These are phyloP conservation scores for Trichonephila clavata DNA, from an alignment of 1,140 invertebrate genomes.

Conservation along the genomic window DNA sequence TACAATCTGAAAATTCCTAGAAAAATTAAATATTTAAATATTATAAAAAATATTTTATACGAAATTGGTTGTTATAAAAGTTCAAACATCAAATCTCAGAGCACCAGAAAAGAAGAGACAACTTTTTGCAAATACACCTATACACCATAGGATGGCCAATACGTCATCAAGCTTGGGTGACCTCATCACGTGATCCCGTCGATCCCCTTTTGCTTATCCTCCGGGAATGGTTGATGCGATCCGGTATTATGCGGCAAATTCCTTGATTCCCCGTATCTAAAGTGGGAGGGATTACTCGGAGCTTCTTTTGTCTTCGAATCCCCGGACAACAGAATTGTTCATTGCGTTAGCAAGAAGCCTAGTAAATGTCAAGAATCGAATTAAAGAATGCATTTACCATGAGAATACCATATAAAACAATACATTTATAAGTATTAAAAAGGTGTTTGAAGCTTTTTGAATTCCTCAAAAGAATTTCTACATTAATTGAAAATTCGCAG, in stretches of 20 bases:
- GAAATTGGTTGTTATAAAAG: too few species aligned
- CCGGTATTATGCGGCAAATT: constrained; percentile 42
- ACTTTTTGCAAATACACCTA: not conserved
- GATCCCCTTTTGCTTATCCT: not conserved
- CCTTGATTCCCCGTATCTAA: constrained; percentile 50
- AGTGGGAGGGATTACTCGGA: constrained; percentile 26
- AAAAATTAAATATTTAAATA: too few species aligned
- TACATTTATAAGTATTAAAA: too few species aligned
- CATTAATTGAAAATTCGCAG: too few species aligned
- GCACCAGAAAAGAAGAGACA: not conserved
- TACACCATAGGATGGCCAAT: not conserved
- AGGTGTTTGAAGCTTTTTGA: too few species aligned
- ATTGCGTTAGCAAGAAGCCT: not conserved
- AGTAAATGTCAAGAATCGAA: not conserved
- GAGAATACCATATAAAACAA: too few species aligned
- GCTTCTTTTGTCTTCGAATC: not conserved
- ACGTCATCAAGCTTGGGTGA: not conserved
- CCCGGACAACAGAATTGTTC: not conserved
- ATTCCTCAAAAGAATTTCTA: too few species aligned
- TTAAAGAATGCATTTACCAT: too few species aligned
- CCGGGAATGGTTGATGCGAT: constrained; percentile 32
- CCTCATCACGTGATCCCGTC: constrained; percentile 24
- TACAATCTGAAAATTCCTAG: too few species aligned
- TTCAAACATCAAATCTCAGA: not conserved
- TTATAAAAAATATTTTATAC: too few species aligned